A percentile compares a stretch with the other conserved stretches of the same genome.
Evolutionary conservation across 2,888 invertebrate species (phyloP).

Genomic region (Dioctria linearis): DNA sequence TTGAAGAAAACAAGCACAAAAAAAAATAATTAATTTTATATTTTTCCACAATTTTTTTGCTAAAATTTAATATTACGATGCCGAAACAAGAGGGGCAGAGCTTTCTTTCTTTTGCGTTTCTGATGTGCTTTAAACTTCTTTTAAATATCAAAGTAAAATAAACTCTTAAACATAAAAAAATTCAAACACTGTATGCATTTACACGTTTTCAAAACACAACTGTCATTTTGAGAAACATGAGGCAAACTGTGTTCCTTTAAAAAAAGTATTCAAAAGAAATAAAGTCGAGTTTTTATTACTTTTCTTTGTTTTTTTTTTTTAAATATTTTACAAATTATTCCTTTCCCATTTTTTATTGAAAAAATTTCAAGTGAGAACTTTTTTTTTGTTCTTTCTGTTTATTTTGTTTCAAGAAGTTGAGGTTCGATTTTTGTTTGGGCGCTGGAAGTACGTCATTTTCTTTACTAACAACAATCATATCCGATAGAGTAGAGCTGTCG

Average conservation of each 20-base stretch:
- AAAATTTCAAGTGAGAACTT: slow-evolving; percentile 59
- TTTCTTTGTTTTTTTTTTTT: slow-evolving; percentile 9
- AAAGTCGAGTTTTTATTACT: neutral
- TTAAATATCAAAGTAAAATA: slow-evolving; percentile 41
- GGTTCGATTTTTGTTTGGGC: slow-evolving; percentile 73
- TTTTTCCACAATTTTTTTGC: slow-evolving; percentile 43
- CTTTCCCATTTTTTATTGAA: too few species aligned
- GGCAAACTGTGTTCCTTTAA: slow-evolving; percentile 46
- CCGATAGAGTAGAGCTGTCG: slow-evolving; percentile 46
- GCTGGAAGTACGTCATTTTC: slow-evolving; percentile 69
- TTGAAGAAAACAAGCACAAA: slow-evolving; percentile 40
- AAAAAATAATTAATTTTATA: slow-evolving; percentile 41
- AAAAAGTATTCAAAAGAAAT: slow-evolving; percentile 30
- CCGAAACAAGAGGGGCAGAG: slow-evolving; percentile 54
- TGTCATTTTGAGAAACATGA: neutral
- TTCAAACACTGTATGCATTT: slow-evolving; percentile 34
- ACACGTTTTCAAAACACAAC: neutral
- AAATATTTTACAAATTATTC: slow-evolving; percentile 55
- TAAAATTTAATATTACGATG: slow-evolving; percentile 45
- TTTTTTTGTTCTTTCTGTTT: slow-evolving; percentile 62
- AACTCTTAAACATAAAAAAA: slow-evolving; percentile 42
- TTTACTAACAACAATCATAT: slow-evolving; percentile 7
- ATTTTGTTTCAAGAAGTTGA: slow-evolving; percentile 71
- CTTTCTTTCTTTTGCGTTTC: slow-evolving; percentile 39
- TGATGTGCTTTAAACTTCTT: slow-evolving; percentile 12